Percentiles rank a stretch among this genome's conserved stretches.
These are phyloP conservation scores for Ctenosaura bakeri DNA, from an alignment of 2,797 vertebrate species.

Conservation along the genomic window DNA sequence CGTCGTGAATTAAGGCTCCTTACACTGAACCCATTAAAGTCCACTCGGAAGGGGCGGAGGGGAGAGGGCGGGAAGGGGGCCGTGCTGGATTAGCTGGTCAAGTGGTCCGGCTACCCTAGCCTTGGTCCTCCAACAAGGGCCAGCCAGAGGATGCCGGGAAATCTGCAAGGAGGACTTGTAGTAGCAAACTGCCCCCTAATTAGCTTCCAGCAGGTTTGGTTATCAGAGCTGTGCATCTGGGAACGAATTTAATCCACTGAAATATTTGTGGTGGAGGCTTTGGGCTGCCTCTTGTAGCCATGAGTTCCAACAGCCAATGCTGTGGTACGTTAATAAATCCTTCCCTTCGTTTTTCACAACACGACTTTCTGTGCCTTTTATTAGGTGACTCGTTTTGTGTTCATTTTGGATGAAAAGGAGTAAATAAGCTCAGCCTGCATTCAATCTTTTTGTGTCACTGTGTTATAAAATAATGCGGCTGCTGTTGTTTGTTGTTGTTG, in stretches of 20 bases:
- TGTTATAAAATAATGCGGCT: too few species aligned
- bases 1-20: slow-evolving; percentile 81
- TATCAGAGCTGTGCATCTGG: background rate
- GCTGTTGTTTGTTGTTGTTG: too few species aligned
- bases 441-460: background rate
- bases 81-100: slow-evolving; percentile 79
- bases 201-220: too few species aligned
- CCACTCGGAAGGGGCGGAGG: slow-evolving; percentile 69
- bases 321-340: background rate
- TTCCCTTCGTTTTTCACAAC: too few species aligned
- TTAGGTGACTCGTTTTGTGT: slow-evolving; percentile 53
- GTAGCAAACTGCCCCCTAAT: too few species aligned
- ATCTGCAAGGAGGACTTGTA: background rate
- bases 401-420: background rate
- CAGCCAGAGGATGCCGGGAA: too few species aligned
- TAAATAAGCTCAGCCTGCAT: too few species aligned
- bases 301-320: background rate
- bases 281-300: background rate
- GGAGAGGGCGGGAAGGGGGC: slow-evolving; percentile 58
- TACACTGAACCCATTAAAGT: slow-evolving; percentile 73
- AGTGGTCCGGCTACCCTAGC: background rate
- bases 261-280: background rate
- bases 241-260: background rate
- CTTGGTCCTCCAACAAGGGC: background rate
- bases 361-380: too few species aligned